These are phyloP conservation scores for Antheraea mylitta DNA, from an alignment of 1,140 invertebrate species.

Conservation along the genomic window DNA sequence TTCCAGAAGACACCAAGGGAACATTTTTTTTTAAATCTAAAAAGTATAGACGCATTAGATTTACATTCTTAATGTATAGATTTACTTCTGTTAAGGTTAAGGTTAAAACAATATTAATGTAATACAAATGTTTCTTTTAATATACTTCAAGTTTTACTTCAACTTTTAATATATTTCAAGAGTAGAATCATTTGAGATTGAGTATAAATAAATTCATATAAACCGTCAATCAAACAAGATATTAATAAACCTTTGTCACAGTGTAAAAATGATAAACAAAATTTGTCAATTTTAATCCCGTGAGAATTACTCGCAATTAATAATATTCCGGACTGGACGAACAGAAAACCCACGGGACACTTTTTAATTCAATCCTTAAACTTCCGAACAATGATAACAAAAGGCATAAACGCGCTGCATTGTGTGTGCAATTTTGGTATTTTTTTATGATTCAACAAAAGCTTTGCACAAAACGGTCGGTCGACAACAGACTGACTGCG, in stretches of 20 bases:
- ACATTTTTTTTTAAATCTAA: no score
- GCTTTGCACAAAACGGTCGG: conserved; percentile 46
- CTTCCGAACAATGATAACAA: conserved; percentile 42
- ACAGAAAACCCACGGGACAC: conserved; percentile 41
- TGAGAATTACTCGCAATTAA: conserved; percentile 47
- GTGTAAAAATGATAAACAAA: neutral
- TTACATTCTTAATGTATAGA: no score
- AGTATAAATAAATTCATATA: no score
- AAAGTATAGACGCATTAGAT: no score
- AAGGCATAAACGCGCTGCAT: conserved; percentile 41
- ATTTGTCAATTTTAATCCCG: conserved; percentile 15
- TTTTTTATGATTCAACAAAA: conserved; percentile 38
- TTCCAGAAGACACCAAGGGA: no score
- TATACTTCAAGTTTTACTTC: no score
- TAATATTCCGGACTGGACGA: conserved; percentile 26
- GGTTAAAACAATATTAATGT: no score
- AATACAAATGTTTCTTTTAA: no score
- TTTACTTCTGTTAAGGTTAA: no score
- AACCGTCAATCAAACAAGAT: neutral
- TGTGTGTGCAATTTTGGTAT: conserved; percentile 34
- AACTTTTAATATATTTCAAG: no score
- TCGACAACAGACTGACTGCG: conserved; percentile 21
- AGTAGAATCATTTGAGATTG: no score
- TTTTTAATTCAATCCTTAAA: conserved; percentile 39
- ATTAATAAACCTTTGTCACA: neutral